These are phyloP conservation scores for Philereme transversata DNA, from an alignment of 2,888 invertebrate genomes.

Conservation along the genomic window DNA sequence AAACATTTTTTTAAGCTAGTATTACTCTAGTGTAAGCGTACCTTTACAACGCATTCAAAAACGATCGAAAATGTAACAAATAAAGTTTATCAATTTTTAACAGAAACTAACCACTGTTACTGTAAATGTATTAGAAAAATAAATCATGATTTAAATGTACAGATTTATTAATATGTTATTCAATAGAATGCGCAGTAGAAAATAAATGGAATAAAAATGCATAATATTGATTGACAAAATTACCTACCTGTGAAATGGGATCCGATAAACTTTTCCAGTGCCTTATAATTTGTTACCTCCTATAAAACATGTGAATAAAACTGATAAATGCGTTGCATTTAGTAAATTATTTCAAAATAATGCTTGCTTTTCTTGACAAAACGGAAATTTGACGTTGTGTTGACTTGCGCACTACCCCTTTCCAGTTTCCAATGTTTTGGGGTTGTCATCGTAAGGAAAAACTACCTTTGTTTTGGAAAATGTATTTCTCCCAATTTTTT, in stretches of 20 bases:
- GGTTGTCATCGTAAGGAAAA: conserved; percentile 43
- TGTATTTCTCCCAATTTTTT: not conserved
- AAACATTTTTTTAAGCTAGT: too few relatives aligned
- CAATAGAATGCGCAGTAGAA: too few relatives aligned
- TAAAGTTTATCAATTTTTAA: too few relatives aligned
- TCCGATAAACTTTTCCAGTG: not conserved
- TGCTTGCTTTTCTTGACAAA: conserved; percentile 38
- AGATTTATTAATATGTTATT: too few relatives aligned
- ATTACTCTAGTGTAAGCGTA: too few relatives aligned
- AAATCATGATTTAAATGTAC: too few relatives aligned
- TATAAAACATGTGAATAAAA: conserved; percentile 10
- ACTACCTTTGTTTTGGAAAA: conserved; percentile 25
- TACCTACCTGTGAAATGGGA: conserved; percentile 5
- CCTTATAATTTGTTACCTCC: not conserved
- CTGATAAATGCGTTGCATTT: not conserved
- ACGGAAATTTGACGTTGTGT: conserved; percentile 48
- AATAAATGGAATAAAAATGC: not conserved
- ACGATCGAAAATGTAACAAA: too few relatives aligned
- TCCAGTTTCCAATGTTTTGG: conserved; percentile 25
- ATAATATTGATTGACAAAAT: conserved; percentile 3
- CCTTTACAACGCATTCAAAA: too few relatives aligned
- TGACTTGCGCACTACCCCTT: conserved; percentile 56
- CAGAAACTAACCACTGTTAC: too few relatives aligned
- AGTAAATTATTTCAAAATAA: not conserved
- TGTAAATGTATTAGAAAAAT: too few relatives aligned